Evolutionary conservation across 2,888 invertebrate genomes (phyloP).

Genomic region (Itoplectis maculator): DNA sequence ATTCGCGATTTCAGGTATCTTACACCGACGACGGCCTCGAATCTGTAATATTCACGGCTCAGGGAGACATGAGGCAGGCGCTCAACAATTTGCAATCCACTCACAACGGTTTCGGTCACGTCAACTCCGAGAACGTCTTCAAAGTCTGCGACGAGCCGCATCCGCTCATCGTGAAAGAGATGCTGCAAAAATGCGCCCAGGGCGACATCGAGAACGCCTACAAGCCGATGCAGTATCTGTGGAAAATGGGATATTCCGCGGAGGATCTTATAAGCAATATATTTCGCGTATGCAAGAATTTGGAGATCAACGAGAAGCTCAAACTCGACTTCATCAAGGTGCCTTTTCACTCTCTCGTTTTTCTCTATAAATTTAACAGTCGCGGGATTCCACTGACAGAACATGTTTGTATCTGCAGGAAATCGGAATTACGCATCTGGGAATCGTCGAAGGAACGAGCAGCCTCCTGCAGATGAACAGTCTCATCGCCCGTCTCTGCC

Average conservation of each 20-base stretch:
- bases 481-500: constrained; percentile 93
- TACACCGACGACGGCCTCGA: constrained; percentile 97
- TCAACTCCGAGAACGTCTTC: constrained; percentile 97
- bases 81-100: constrained; percentile 99
- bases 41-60: constrained; percentile 98
- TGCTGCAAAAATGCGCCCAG: constrained; percentile 93
- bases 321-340: constrained; percentile 94
- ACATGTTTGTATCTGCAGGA: constrained; percentile 86
- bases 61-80: constrained; percentile 99
- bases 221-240: constrained; percentile 93
- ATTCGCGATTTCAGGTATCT: constrained; percentile 86
- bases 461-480: constrained; percentile 96
- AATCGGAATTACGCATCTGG: constrained; percentile 95
- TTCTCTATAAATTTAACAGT: not conserved
- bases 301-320: constrained; percentile 92
- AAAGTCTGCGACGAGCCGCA: constrained; percentile 99
- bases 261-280: constrained; percentile 98
- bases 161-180: constrained; percentile 95
- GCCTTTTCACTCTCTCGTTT: constrained; percentile 68
- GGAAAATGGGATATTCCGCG: constrained; percentile 97
- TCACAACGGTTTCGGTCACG: constrained; percentile 95
- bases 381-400: not conserved
- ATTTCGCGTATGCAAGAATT: constrained; percentile 96
- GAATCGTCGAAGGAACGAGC: constrained; percentile 94
- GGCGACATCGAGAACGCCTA: constrained; percentile 94